phyloP scores from a whole-genome alignment of 1,140 invertebrate species.

The Anadara kagoshimensis region DNA sequence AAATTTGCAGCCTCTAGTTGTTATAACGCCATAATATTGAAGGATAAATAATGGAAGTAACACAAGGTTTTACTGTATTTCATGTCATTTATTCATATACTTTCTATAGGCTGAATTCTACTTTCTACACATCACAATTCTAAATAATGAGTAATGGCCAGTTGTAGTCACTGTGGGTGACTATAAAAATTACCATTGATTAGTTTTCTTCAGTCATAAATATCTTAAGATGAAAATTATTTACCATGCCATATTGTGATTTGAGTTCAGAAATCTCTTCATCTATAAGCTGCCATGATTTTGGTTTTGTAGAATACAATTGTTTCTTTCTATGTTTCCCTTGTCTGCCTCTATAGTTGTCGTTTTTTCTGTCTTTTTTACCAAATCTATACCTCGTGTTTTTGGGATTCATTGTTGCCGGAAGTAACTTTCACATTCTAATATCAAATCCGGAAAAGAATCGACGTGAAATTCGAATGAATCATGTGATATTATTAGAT shows the following conservation, averaged over 20 bases:
- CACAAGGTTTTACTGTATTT: no score
- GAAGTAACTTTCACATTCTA: slow-evolving; percentile 4
- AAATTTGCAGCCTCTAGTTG: no score
- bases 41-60: no score
- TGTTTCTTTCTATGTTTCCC: slow-evolving; percentile 43
- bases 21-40: no score
- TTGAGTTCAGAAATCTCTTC: slow-evolving; percentile 33
- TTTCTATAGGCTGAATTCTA: no score
- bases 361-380: slow-evolving; percentile 33
- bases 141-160: no score
- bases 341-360: slow-evolving; percentile 41
- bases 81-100: no score
- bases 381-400: slow-evolving; percentile 36
- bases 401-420: slow-evolving; percentile 13
- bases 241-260: slow-evolving; percentile 29
- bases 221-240: no score
- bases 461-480: background rate
- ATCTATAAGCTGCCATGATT: slow-evolving; percentile 33
- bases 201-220: no score
- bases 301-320: slow-evolving; percentile 28
- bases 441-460: background rate
- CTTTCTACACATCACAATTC: no score
- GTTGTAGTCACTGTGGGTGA: no score
- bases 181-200: no score
- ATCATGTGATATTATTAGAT: background rate